Conservation (phyloP, 2,888 invertebrate species). For the Polietes domitor region DNA sequence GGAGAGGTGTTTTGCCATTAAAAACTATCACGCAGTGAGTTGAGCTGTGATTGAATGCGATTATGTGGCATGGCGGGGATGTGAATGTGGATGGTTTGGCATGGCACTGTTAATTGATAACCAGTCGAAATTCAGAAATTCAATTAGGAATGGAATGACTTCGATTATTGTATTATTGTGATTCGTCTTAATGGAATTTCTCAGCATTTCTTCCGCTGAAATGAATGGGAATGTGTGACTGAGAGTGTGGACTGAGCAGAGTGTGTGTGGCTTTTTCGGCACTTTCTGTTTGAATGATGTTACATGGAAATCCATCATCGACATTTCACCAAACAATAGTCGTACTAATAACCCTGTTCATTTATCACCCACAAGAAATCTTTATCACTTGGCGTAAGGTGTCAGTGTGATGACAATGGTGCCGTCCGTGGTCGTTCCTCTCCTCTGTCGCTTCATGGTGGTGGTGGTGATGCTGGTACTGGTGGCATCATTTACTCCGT, state of each 20-base stretch:
- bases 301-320: constrained; percentile 41
- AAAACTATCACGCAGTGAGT: not conserved
- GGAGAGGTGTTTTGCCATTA: not conserved
- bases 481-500: constrained; percentile 36
- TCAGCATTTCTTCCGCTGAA: not conserved
- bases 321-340: constrained; percentile 43
- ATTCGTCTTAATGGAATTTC: constrained; percentile 45
- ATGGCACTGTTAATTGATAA: constrained; percentile 42
- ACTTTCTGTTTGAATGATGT: constrained; percentile 1
- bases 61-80: not conserved
- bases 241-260: not conserved
- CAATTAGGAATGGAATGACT: constrained; percentile 30
- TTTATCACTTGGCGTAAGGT: constrained; percentile 29
- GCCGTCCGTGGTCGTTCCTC: not conserved
- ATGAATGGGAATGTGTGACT: constrained; percentile 14
- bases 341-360: constrained; percentile 36
- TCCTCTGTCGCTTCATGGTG: not conserved
- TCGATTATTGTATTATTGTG: constrained; percentile 27
- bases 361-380: constrained; percentile 47
- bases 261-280: constrained; percentile 29
- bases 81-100: constrained; percentile 1
- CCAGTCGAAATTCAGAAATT: constrained; percentile 26
- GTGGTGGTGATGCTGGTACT: constrained; percentile 25
- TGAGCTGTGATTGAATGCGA: constrained; percentile 4
- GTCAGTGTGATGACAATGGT: constrained; percentile 62